Base-by-base conservation (phyloP, 2,113 vertebrate species). In the Platanista minor region DNA sequence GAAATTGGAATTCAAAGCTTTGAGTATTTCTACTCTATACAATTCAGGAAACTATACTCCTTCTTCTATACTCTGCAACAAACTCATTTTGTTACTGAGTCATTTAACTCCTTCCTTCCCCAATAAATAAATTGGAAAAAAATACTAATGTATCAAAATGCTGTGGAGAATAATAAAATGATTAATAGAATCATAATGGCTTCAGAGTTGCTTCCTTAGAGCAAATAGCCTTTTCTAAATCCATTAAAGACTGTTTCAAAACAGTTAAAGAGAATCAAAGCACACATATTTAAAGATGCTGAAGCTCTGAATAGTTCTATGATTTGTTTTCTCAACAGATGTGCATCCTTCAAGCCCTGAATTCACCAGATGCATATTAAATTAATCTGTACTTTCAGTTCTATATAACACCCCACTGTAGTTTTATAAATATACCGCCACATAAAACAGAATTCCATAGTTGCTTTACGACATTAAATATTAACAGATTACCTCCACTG, bases 291-390 rank as follows among this genome's bases (percentile, higher is more conserved):
- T 94, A 90, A 98, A 83, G 72, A 97, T 71, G 64, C 27, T 72
- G 57, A 94, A 96, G 46, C 86, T 97, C 72, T 97, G 83, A 97
- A 97, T 94, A 97, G 95, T 78, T 94, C 74, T 85, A 92, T 97
- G 95, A 96, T 97, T 97, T 96, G 95, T 97, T 97, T 97, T 97
- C 92, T 97, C 96, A 97, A 97, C 96, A 98, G 96, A 96, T 97
- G 93, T 97, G 96, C 92, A 95, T 97, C 75, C 64, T 96, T 93
- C 87, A 97, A 97, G 81, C 84, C 74, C 84, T 77, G 90, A 97
- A 96, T 97, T 95, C 95, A 97, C 89, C 77, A 97, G 96, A 97
- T 95, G 95, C 96, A 97, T 96, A 94, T 88, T 97, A 93, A 96
- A 91, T 93, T 98, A 97, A 95, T 96, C 97, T 62, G 39, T 94